Evolutionary conservation across 2,113 vertebrate species (phyloP).

Genomic region (Brachyhypopomus occidentalis): DNA sequence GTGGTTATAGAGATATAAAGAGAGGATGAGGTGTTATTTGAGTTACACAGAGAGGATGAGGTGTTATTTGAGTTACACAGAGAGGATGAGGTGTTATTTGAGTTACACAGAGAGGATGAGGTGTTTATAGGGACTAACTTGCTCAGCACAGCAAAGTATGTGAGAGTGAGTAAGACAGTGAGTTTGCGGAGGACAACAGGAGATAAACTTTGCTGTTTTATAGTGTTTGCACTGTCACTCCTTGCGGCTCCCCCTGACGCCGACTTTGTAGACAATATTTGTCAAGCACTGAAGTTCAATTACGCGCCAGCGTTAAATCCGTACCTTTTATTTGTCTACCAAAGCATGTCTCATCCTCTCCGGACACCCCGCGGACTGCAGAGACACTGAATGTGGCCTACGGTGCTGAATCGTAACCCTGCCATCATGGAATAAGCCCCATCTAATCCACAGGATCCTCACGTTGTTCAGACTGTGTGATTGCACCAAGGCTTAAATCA

Average conservation of each 20-base stretch:
- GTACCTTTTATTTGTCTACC: conserved; percentile 2
- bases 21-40: too few species aligned
- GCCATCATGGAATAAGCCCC: too few species aligned
- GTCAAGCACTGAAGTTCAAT: conserved; percentile 18
- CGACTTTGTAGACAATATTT: not conserved
- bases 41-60: too few species aligned
- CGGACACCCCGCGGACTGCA: too few species aligned
- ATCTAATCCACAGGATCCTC: too few species aligned
- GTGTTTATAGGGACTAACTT: not conserved
- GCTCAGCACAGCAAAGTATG: not conserved
- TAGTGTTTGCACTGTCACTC: not conserved
- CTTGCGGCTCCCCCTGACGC: too few species aligned
- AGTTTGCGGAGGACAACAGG: not conserved
- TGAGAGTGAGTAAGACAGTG: not conserved
- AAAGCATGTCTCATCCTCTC: not conserved
- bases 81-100: not conserved
- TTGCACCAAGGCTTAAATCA: too few species aligned
- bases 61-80: not conserved
- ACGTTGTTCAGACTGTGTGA: too few species aligned
- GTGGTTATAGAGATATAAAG: too few species aligned
- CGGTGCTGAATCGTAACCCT: too few species aligned
- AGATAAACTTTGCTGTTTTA: not conserved
- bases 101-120: not conserved
- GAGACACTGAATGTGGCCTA: too few species aligned
- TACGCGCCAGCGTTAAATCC: conserved; percentile 12